Evolutionary conservation across 1,140 invertebrate species (phyloP).

Genomic region (Papilio polytes): DNA sequence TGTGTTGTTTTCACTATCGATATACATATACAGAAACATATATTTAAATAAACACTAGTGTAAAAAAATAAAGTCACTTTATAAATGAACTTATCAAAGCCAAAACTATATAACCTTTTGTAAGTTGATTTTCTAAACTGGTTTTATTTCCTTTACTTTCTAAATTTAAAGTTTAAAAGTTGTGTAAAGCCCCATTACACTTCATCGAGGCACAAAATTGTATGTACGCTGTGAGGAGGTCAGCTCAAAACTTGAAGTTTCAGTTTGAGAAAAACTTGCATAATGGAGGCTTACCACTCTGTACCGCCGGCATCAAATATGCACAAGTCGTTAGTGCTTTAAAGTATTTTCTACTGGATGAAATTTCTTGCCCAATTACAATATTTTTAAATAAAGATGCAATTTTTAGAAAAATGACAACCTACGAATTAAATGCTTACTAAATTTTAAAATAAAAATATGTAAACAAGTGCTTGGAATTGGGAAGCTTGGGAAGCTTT

Average conservation of each 20-base stretch:
- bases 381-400: constrained; percentile 6
- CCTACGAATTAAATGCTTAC: neutral
- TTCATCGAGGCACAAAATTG: constrained; percentile 26
- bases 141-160: constrained; percentile 7
- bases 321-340: constrained; percentile 34
- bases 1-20: too few species aligned
- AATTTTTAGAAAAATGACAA: neutral
- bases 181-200: constrained; percentile 15
- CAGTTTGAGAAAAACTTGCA: constrained; percentile 35
- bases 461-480: neutral
- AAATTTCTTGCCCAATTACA: constrained; percentile 25
- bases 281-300: constrained; percentile 35
- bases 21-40: too few species aligned
- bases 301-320: constrained; percentile 29
- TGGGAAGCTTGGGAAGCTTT: too few species aligned
- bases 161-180: constrained; percentile 12
- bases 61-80: too few species aligned
- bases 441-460: neutral
- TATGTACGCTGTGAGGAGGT: constrained; percentile 20
- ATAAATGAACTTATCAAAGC: too few species aligned
- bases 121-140: neutral
- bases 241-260: constrained; percentile 26
- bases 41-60: too few species aligned
- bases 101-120: too few species aligned
- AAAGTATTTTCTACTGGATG: constrained; percentile 29